Evolutionary conservation across 2,113 vertebrate genomes (phyloP).

Genomic region (Nothocercus julius): DNA sequence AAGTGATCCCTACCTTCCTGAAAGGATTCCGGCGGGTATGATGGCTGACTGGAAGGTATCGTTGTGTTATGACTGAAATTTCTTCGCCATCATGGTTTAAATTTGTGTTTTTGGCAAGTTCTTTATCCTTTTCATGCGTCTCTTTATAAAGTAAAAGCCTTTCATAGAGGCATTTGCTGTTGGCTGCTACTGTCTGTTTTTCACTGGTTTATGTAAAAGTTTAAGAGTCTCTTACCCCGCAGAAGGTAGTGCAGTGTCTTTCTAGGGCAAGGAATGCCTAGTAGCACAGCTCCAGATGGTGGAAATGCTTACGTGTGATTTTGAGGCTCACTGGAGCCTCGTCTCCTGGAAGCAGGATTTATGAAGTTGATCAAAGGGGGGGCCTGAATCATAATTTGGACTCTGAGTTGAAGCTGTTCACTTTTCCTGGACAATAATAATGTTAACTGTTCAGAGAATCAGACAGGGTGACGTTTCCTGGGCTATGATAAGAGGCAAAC

Average conservation of each 20-base stretch:
- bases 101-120: neutral
- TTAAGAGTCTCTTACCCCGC: neutral
- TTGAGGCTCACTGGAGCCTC: neutral
- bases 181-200: neutral
- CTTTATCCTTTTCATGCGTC: neutral
- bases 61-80: neutral
- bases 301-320: neutral
- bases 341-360: neutral
- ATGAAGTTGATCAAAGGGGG: neutral
- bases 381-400: neutral
- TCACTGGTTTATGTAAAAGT: neutral
- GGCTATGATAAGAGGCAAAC: neutral
- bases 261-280: neutral
- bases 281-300: neutral
- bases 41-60: neutral
- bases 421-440: neutral
- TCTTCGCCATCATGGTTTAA: neutral
- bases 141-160: neutral
- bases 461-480: neutral
- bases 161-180: neutral
- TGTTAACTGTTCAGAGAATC: neutral
- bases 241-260: fast-evolving
- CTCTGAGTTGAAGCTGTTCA: neutral
- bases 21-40: neutral
- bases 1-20: constrained; percentile 6